Evolutionary conservation across 2,888 invertebrate genomes (phyloP), one percentile per base, ranked within the genome.

Genomic region (Thera obeliscata): DNA sequence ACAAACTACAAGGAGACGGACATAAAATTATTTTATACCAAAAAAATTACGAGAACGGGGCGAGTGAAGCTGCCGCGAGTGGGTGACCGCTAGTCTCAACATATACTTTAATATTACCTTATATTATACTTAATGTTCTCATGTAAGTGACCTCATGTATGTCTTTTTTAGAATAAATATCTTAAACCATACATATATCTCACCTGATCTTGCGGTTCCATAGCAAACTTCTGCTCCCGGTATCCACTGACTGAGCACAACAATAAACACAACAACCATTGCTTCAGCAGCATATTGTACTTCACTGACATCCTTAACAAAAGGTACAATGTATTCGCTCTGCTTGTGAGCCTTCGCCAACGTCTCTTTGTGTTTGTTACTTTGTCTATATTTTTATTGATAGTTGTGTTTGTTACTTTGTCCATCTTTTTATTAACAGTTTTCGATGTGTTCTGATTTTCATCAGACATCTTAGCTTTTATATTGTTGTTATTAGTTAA

Each of bases 161-260:
- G n/a, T n/a, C n/a, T n/a, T n/a, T n/a, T n/a, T n/a, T n/a, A n/a
- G n/a, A n/a, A n/a, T n/a, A n/a, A n/a, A n/a, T n/a, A n/a, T n/a
- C n/a, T n/a, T n/a, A n/a, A n/a, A n/a, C n/a, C n/a, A n/a, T n/a
- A 22, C 22, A 22, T 1, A 33, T 56, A 54, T 55, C 86, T 84
- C 67, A 93, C 93, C 89, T 93, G 93, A 81, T 93, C 93, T 69
- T 93, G 92, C 0, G 93, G 93, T 56, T 93, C 93, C 33, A 93
- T 90, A 0, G 92, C 93, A 75, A 93, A 93, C 72, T 88, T 88
- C 78, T 93, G 93, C 62, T 92, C 92, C 59, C 81, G 86, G 66
- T 81, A 82, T n/a, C 84, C 90, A 80, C 77, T 79, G 56, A 84
- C 88, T 74, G 75, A 78, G 76, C 77, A 78, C 67, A 85, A 61